These are phyloP conservation scores for Tribolium madens DNA, from an alignment of 1,140 invertebrate genomes.

Conservation along the genomic window DNA sequence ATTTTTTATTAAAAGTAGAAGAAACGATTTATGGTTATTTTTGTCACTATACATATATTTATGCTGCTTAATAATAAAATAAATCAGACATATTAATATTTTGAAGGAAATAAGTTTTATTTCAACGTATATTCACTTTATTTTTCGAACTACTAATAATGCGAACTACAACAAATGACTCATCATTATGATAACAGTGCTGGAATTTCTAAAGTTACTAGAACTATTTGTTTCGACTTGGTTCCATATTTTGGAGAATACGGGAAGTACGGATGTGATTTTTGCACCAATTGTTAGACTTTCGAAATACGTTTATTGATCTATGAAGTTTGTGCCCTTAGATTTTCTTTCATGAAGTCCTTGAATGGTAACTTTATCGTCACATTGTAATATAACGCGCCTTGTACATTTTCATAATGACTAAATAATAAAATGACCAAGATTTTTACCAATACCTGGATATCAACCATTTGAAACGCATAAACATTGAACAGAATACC, in stretches of 20 bases:
- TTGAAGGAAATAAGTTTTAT: no score
- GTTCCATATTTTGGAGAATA: slow-evolving; percentile 49
- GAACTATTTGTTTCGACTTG: slow-evolving; percentile 40
- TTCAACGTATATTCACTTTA: no score
- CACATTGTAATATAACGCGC: slow-evolving; percentile 48
- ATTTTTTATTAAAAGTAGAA: no score
- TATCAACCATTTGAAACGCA: slow-evolving; percentile 76
- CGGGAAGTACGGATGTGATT: slow-evolving; percentile 49
- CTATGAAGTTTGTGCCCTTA: slow-evolving; percentile 50
- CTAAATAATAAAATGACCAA: not conserved
- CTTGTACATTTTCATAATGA: slow-evolving; percentile 45
- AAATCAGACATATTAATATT: no score
- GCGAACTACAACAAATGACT: slow-evolving; percentile 14
- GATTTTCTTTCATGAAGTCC: slow-evolving; percentile 68
- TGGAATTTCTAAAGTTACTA: slow-evolving; percentile 51
- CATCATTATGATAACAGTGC: slow-evolving; percentile 46
- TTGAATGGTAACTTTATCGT: slow-evolving; percentile 64
- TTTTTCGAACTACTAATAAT: no score
- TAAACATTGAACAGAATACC: slow-evolving; percentile 74
- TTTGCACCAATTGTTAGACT: slow-evolving; percentile 53
- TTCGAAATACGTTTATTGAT: slow-evolving; percentile 54
- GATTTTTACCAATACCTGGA: slow-evolving; percentile 69
- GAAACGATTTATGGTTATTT: no score
- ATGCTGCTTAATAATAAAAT: no score
- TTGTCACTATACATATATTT: no score